phyloP scores from a whole-genome alignment of 2,797 vertebrate genomes.

The Darevskia mixta region DNA sequence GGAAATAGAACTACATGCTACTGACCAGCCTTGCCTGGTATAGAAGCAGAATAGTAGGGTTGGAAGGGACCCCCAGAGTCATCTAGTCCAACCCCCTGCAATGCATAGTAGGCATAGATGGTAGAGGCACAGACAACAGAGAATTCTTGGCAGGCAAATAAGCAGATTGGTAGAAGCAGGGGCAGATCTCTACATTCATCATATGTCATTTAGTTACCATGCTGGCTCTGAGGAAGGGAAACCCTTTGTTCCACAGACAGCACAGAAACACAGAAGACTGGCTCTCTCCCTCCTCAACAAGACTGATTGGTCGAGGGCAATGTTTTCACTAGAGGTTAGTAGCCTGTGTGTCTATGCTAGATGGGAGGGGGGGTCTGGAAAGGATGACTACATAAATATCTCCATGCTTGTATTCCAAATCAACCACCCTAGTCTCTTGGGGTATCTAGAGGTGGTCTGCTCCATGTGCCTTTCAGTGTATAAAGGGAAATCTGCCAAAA shows the following conservation, averaged over 20 bases:
- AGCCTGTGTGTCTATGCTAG: neutral
- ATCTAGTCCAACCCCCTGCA: no score
- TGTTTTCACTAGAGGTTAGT: neutral
- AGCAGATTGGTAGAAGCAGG: neutral
- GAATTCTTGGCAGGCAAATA: neutral
- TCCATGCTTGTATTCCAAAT: neutral
- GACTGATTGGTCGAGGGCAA: neutral
- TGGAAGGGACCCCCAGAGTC: no score
- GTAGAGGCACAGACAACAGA: neutral
- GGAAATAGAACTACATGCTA: neutral
- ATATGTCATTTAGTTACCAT: no score
- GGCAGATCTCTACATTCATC: neutral
- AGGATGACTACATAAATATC: neutral
- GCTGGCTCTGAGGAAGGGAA: no score
- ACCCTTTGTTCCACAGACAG: no score
- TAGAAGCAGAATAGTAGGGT: no score
- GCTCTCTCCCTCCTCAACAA: neutral
- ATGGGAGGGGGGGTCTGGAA: no score
- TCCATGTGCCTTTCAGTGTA: neutral
- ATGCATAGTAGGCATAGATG: no score
- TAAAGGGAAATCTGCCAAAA: neutral
- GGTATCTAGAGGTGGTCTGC: neutral
- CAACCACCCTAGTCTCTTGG: neutral
- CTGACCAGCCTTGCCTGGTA: neutral
- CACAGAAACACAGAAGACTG: no score